Conservation (phyloP, 2,888 invertebrate genomes). For the Andrena flavipes region DNA sequence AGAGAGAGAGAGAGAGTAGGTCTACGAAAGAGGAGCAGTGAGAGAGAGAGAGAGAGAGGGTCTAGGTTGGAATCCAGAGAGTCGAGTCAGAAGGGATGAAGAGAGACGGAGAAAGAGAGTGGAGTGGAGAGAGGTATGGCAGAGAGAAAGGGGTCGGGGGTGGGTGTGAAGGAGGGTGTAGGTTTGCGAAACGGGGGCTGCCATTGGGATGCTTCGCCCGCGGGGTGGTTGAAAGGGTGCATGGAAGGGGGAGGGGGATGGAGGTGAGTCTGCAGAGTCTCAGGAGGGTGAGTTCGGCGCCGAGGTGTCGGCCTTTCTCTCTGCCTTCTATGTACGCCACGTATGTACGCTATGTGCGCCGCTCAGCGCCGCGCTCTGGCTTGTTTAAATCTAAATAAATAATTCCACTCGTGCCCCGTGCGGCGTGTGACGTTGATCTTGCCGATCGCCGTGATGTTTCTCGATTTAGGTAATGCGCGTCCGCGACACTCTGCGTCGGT, state of each 20-base stretch:
- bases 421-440: conserved; percentile 61
- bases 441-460: conserved; percentile 62
- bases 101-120: conserved; percentile 54
- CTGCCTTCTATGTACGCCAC: conserved; percentile 48
- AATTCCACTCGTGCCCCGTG: conserved; percentile 61
- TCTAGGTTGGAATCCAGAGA: conserved; percentile 24
- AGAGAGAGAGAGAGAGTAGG: conserved; percentile 10
- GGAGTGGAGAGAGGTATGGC: conserved; percentile 63
- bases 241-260: conserved; percentile 74
- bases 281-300: conserved; percentile 84
- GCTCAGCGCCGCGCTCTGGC: conserved; percentile 47
- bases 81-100: conserved; percentile 65
- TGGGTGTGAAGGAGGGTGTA: conserved; percentile 74
- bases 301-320: conserved; percentile 84
- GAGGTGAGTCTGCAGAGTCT: conserved; percentile 84
- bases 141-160: conserved; percentile 58
- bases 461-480: conserved; percentile 54
- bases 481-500: conserved; percentile 18
- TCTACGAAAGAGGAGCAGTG: conserved; percentile 26
- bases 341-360: conserved; percentile 36
- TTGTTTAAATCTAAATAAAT: conserved; percentile 79
- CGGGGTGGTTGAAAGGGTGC: conserved; percentile 67
- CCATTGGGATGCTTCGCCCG: conserved; percentile 78
- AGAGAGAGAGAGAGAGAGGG: conserved; percentile 61
- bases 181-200: conserved; percentile 78